These are phyloP conservation scores for Hirundo rustica DNA, from an alignment of 2,797 vertebrate genomes.

Conservation along the genomic window DNA sequence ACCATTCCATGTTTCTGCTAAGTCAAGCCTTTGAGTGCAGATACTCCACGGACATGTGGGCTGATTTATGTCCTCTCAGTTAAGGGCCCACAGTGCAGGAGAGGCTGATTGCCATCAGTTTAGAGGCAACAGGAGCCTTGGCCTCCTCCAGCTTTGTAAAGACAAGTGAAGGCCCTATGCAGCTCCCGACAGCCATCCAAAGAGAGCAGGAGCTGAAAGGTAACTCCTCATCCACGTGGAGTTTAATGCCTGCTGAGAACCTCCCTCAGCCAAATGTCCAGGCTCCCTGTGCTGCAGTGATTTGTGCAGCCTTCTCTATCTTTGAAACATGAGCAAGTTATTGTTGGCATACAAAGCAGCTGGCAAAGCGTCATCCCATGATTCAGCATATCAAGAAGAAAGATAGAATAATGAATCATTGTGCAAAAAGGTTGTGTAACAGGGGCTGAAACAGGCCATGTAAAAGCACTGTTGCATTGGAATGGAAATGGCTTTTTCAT, in stretches of 20 bases:
- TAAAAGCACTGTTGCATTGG: slow-evolving; percentile 20
- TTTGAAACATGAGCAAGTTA: slow-evolving; percentile 24
- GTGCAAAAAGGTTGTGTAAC: slow-evolving; percentile 27
- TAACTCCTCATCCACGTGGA: neutral
- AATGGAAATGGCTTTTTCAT: slow-evolving; percentile 42
- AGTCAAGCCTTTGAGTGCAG: neutral
- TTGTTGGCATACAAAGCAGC: slow-evolving; percentile 40
- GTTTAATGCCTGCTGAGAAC: slow-evolving; percentile 17
- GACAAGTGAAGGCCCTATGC: neutral
- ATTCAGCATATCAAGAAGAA: slow-evolving; percentile 52
- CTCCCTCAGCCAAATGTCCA: neutral
- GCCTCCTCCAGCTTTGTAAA: neutral
- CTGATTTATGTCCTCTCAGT: neutral
- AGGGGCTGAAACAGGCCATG: neutral
- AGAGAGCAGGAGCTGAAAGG: neutral
- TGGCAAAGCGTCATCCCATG: slow-evolving; percentile 45
- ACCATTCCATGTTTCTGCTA: accelerated
- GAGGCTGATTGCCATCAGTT: neutral
- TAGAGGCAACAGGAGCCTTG: neutral
- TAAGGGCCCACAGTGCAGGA: neutral
- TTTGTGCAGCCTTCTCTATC: slow-evolving; percentile 11
- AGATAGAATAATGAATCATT: slow-evolving; percentile 55
- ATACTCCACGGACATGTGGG: neutral
- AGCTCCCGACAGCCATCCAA: neutral
- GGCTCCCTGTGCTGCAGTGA: neutral